These are phyloP conservation scores for Pelodytes ibericus DNA, from an alignment of 2,797 vertebrate species.

Conservation along the genomic window DNA sequence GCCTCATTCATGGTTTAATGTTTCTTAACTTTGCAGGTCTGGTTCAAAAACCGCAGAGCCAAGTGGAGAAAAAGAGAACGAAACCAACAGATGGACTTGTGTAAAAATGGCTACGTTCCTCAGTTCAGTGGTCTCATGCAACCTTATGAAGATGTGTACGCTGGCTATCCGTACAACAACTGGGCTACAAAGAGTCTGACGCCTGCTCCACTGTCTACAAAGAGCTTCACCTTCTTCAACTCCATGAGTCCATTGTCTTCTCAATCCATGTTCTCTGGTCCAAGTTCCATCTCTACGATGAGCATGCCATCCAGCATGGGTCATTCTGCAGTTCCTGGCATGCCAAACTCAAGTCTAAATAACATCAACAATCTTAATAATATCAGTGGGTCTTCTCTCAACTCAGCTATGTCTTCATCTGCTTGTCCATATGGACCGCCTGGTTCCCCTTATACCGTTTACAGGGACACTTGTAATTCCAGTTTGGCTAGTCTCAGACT, in stretches of 20 bases:
- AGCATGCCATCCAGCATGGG: slow-evolving; percentile 95
- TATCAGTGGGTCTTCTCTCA: slow-evolving; percentile 90
- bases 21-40: slow-evolving; percentile 77
- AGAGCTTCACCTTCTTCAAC: slow-evolving; percentile 98
- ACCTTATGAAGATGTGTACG: slow-evolving; percentile 97
- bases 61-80: slow-evolving; percentile 98
- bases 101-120: slow-evolving; percentile 96
- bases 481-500: slow-evolving; percentile 95
- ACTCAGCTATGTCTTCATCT: slow-evolving; percentile 91
- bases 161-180: slow-evolving; percentile 97
- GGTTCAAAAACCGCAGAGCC: slow-evolving; percentile 97
- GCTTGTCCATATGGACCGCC: slow-evolving; percentile 93
- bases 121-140: slow-evolving; percentile 98
- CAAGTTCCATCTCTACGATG: slow-evolving; percentile 96
- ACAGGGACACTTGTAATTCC: slow-evolving; percentile 97
- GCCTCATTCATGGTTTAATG: slow-evolving; percentile 23
- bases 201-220: slow-evolving; percentile 90
- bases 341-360: slow-evolving; percentile 89
- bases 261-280: slow-evolving; percentile 96
- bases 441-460: slow-evolving; percentile 93
- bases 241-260: slow-evolving; percentile 96
- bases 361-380: slow-evolving; percentile 94
- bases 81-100: slow-evolving; percentile 98
- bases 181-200: slow-evolving; percentile 96
- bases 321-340: slow-evolving; percentile 88